Evolutionary conservation across 1,140 invertebrate species (phyloP), one percentile per base, ranked within the genome.

Genomic region (Procambarus virginalis): DNA sequence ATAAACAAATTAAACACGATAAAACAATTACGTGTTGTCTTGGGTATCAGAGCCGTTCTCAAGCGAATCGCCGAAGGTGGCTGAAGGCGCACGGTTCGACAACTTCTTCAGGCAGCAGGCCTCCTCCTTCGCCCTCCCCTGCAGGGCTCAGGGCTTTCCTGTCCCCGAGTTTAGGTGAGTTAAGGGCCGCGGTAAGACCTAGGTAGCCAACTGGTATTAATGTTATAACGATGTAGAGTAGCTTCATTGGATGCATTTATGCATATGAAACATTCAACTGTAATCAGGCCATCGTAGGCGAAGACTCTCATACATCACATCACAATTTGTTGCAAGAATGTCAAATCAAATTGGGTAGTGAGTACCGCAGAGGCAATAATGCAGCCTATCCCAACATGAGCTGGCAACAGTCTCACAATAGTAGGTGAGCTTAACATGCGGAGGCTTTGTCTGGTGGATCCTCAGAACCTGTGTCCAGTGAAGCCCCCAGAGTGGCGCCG

Each of bases 51-150:
- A 86, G 77, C 84, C 84, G 6, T 77, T 91, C 76, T 86, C 90
- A 77, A 91, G 90, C 60, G 90, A 82, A 60, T 82, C 90, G 9
- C 90, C 90, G n/a, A 84, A 88, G 70, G 84, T 91, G 78, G 48
- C 84, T 12, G 77, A 83, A 49, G 58, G 82, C 17, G 82, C 89
- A 34, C 82, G 83, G 12, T 58, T 55, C 14, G 82, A 90, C 83
- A 86, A 49, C 82, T 92, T 82, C 82, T 73, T 20, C 46, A 86
- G 73, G 75, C 73, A 20, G 58, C 49, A 75, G 55, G 87, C 92
- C 93, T 92, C 92, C 91, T 95, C 94, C 89, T 95, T 96, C 92
- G 96, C 95, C 87, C 93, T 97, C 92, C 94, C 95, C 89, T 97
- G 96, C 93, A 96, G 95, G 14, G 90, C 84, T 3, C 90, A 91